Conservation (phyloP, 2,113 vertebrate genomes). For the Amphiprion percula region DNA sequence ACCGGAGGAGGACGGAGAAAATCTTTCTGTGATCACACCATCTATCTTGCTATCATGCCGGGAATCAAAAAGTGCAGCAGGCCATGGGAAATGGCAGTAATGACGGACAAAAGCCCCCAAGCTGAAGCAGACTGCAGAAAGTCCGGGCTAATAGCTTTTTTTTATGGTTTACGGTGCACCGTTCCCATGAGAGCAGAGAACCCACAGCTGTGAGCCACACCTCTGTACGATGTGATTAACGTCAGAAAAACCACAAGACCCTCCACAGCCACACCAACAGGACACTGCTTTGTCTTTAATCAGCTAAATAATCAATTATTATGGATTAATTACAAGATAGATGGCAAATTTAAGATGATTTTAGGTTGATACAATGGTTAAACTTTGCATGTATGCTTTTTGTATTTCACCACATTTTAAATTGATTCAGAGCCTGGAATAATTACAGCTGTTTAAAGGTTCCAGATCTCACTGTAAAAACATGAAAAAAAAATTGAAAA, state of each 20-base stretch:
- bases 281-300: background rate
- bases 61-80: slow-evolving; percentile 20
- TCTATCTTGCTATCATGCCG: slow-evolving; percentile 11
- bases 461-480: too few species aligned
- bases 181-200: slow-evolving; percentile 35
- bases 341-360: too few species aligned
- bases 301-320: background rate
- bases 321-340: background rate
- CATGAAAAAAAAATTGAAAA: too few species aligned
- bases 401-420: too few species aligned
- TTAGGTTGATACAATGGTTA: too few species aligned
- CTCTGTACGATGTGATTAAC: slow-evolving; percentile 7
- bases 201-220: slow-evolving; percentile 25
- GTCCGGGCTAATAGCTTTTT: slow-evolving; percentile 41
- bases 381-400: too few species aligned
- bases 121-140: slow-evolving; percentile 3
- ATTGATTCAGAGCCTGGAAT: too few species aligned
- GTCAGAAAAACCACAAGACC: background rate
- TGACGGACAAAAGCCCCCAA: slow-evolving; percentile 27
- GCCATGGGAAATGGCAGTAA: slow-evolving; percentile 15
- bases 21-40: background rate
- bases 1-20: slow-evolving; percentile 1
- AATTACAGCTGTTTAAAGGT: too few species aligned
- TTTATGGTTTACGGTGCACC: slow-evolving; percentile 26
- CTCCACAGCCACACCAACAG: background rate